Base-by-base conservation (phyloP, 2,888 invertebrate genomes). In the Oscheius sp. region DNA sequence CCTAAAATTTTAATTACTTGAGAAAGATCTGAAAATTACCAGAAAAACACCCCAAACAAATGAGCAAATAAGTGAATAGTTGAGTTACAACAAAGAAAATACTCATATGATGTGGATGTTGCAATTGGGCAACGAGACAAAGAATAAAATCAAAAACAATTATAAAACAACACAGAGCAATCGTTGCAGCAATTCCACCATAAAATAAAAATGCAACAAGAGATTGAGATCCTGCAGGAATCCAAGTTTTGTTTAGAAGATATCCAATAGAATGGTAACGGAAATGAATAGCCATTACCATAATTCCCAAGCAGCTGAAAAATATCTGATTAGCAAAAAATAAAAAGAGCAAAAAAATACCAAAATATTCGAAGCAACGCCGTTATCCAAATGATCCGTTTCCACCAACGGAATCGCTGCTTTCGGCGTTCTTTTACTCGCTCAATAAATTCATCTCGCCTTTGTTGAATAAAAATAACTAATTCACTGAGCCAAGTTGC, bases 11-110 rank as follows among this genome's bases (percentile, higher is more conserved):
- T n/a, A n/a, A n/a, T n/a, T n/a, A n/a, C n/a, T 35, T 27, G 0
- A 1, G 27, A 3, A 29, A 58, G 13, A 5, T 16, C 13, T 21
- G 21, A 21, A 55, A 58, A 0, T 23, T 2, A 61, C 66, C 52
- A 35, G 35, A 66, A 27, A 66, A 63, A 45, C 63, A 63, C 23
- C 45, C 63, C 18, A 63, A 2, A 16, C 23, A 21, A 23, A 63
- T 63, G 45, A 63, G 21, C 45, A 45, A 2, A 25, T 45, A 21
- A 12, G 43, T 45, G 9, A 35, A 35, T 1, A 46, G 23, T 45
- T 9, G 46, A 63, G 45, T 23, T 45, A 23, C 23, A 16, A 45
- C 63, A 21, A 21, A 63, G 21, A 23, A 13, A 0, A 63, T 6
- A 18, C 23, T 13, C 0, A 63, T 9, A 1, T 9, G 45, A 2